Evolutionary conservation across 2,888 invertebrate species (phyloP).

Genomic region (Gandaritis pyraliata): DNA sequence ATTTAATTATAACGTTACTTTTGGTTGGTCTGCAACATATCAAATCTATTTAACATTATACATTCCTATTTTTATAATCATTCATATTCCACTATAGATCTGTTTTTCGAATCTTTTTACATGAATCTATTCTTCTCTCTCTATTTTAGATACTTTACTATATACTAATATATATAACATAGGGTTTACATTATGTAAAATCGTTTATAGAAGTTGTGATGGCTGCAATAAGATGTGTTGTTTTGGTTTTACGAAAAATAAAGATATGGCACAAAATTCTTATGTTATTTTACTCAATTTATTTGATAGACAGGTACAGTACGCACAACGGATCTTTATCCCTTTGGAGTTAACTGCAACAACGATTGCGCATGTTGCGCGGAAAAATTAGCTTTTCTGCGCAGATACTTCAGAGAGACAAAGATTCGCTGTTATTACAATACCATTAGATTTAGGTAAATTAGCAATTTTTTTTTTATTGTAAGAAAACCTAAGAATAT

Average conservation of each 20-base stretch:
- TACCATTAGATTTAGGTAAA: no score
- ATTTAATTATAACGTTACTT: neutral
- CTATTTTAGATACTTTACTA: slow-evolving; percentile 42
- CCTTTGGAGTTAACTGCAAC: no score
- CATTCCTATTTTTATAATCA: slow-evolving; percentile 42
- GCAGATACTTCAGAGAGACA: no score
- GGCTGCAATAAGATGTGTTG: slow-evolving; percentile 67
- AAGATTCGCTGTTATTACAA: no score
- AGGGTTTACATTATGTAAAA: slow-evolving; percentile 36
- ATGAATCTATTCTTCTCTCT: slow-evolving; percentile 38
- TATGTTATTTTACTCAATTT: neutral
- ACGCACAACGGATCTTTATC: no score
- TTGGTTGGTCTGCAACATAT: slow-evolving; percentile 21
- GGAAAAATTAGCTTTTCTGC: no score
- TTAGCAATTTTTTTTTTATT: no score
- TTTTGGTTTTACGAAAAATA: slow-evolving; percentile 64
- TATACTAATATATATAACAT: slow-evolving; percentile 47
- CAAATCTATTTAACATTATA: slow-evolving; percentile 24
- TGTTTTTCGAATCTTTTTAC: slow-evolving; percentile 56
- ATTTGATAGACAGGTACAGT: no score
- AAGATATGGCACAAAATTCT: slow-evolving; percentile 71
- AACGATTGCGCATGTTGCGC: no score
- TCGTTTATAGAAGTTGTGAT: slow-evolving; percentile 53
- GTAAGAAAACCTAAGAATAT: no score
- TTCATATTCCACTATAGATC: slow-evolving; percentile 48